Evolutionary conservation across 2,888 invertebrate species (phyloP).

Genomic region (Limnephilus marmoratus): DNA sequence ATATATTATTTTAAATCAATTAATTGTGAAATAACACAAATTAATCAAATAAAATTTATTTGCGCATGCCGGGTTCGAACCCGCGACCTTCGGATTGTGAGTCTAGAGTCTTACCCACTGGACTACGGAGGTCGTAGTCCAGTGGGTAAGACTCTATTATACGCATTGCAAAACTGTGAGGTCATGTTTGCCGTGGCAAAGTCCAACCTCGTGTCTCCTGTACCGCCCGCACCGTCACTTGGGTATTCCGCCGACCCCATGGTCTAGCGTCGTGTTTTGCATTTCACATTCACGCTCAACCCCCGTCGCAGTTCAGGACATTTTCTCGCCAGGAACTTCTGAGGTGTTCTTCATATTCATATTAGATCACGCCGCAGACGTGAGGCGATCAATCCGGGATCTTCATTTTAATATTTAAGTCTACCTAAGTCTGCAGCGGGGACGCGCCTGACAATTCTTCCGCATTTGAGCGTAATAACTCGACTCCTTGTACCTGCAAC

Average conservation of each 20-base stretch:
- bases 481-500: background rate
- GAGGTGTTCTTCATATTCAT: slow-evolving; percentile 43
- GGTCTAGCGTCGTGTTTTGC: slow-evolving; percentile 14
- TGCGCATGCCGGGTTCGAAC: no score
- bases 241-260: background rate
- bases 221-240: background rate
- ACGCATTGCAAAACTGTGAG: background rate
- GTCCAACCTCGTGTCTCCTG: background rate
- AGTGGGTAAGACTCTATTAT: no score
- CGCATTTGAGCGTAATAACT: background rate
- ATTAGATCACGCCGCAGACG: slow-evolving; percentile 36
- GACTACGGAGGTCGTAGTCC: no score
- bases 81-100: no score
- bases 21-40: no score
- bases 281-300: slow-evolving; percentile 4
- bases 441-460: slow-evolving; percentile 13
- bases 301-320: background rate
- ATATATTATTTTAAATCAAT: no score
- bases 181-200: background rate
- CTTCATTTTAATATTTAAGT: slow-evolving; percentile 44
- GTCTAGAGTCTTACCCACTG: no score
- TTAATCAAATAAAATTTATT: no score
- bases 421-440: background rate
- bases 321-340: slow-evolving; percentile 23
- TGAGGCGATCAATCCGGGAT: slow-evolving; percentile 31